Base-by-base conservation (phyloP, 2,797 vertebrate species). In the Buceros bicornis region DNA sequence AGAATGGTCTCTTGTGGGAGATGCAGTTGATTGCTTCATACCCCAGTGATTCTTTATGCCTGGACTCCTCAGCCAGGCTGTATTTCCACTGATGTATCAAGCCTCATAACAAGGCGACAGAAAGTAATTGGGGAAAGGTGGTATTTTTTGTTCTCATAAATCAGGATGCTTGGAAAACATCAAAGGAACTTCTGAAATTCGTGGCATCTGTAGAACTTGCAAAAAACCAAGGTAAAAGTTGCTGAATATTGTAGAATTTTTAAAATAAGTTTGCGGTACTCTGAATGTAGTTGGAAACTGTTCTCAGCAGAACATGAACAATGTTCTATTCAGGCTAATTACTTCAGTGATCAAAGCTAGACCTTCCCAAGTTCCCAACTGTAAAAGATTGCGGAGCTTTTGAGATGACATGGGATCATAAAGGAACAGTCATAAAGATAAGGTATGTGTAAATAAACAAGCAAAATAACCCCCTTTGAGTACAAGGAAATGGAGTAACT, bases 291-390 rank as follows among this genome's bases (percentile, higher is more conserved):
- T 90, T 3, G 14, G 70, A 94, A 96, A 93, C 62, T 96, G 95
- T 94, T 79, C 89, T 96, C 50, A 57, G 43, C 60, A 45, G 77
- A 85, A 69, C 29, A 17, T 77, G 82, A 96, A 96, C 86, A 93
- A 88, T 72, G 80, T 72, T 29, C 90, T 91, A 71, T 96, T 96
- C 86, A 95, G 67, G 72, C 61, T 92, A 94, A 93, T 98, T 69
- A 50, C 93, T 74, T 90, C 87, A 48, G 47, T 91, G 94, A 97
- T 97, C 95, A 97, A 97, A 97, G 97, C 93, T 95, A 93, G 93
- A 87, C 82, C 77, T 94, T 97, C 94, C 93, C 79, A 87, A 66
- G 85, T 76, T 82, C 60, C 79, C 76, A 71, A 72, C 84, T 92
- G 88, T 31, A 61, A 66, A 95, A 95, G 88, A 93, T 80, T 51